Percentiles rank a stretch among this genome's conserved stretches.
These are phyloP conservation scores for Hoplodrina ambigua DNA, from an alignment of 2,888 invertebrate genomes.

Conservation along the genomic window DNA sequence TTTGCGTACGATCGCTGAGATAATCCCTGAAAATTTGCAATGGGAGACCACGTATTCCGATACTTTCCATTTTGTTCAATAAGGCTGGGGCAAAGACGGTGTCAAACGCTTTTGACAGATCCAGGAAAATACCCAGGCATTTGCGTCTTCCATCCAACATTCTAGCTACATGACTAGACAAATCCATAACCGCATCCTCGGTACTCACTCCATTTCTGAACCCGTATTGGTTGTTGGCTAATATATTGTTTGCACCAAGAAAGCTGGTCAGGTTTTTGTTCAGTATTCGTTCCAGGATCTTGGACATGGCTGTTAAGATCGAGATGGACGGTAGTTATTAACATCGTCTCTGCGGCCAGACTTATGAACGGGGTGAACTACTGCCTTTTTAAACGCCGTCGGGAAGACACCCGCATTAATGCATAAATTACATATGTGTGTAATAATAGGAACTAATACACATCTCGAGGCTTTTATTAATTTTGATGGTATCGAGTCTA, in stretches of 20 bases:
- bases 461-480: not conserved
- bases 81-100: no score
- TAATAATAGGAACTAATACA: not conserved
- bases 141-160: not conserved
- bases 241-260: not conserved
- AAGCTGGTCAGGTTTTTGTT: not conserved
- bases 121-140: not conserved
- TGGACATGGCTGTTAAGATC: not conserved
- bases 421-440: not conserved
- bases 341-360: not conserved
- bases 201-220: not conserved
- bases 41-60: not conserved
- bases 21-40: no score
- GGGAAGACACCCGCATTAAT: not conserved
- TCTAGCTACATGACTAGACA: not conserved
- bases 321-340: not conserved
- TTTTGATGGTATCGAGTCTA: not conserved
- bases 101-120: constrained; percentile 4
- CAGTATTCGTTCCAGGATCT: not conserved
- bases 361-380: constrained; percentile 2
- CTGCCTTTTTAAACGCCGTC: no score
- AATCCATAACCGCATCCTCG: not conserved
- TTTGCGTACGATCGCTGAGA: no score
- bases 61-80: not conserved
- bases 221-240: not conserved